Evolutionary conservation across 2,113 vertebrate species (phyloP).

Genomic region (Ptyas mucosa): DNA sequence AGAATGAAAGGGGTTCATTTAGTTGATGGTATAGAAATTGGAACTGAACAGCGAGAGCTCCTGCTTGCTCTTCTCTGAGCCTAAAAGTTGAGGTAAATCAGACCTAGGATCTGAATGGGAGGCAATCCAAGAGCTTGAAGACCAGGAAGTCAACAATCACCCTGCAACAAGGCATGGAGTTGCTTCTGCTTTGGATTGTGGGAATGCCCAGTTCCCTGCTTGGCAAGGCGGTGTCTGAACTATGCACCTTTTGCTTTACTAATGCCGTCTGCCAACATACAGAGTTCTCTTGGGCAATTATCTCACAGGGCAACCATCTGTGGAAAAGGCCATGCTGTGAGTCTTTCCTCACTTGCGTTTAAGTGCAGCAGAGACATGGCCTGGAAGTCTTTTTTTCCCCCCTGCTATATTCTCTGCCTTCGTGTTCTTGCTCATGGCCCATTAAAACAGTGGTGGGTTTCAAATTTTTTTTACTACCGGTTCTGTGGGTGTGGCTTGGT

Average conservation of each 20-base stretch:
- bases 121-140: not conserved
- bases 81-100: not conserved
- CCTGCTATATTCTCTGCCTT: not conserved
- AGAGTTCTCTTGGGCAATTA: not conserved
- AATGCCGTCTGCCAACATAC: not conserved
- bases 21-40: not conserved
- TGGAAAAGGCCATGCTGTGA: not conserved
- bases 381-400: not conserved
- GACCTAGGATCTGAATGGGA: not conserved
- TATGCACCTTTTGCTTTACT: not conserved
- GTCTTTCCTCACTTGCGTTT: not conserved
- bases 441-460: not conserved
- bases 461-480: too few relatives aligned
- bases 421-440: not conserved
- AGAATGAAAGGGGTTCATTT: not conserved
- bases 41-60: not conserved
- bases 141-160: not conserved
- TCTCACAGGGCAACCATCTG: not conserved
- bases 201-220: not conserved
- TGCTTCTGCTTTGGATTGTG: not conserved
- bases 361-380: not conserved
- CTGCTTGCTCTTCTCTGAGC: not conserved
- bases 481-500: too few relatives aligned
- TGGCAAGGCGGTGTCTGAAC: not conserved
- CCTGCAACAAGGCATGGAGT: not conserved